phyloP scores from a whole-genome alignment of 2,888 invertebrate species.

The Drosophila helvetica region DNA sequence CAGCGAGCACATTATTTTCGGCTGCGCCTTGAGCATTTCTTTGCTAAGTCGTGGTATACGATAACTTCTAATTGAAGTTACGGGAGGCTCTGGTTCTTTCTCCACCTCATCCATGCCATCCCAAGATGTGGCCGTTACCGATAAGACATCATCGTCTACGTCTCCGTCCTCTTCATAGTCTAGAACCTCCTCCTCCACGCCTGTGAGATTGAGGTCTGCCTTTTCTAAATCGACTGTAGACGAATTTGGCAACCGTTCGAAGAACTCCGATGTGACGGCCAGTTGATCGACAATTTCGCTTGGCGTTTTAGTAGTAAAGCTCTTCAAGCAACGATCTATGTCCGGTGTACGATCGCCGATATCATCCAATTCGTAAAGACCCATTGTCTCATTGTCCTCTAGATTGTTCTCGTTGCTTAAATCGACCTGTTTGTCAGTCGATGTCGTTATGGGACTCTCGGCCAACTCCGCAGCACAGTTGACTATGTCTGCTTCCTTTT shows the following conservation, averaged over 20 bases:
- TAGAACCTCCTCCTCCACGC: slow-evolving; percentile 11
- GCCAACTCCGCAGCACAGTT: background rate
- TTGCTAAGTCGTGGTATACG: background rate
- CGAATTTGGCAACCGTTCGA: slow-evolving; percentile 22
- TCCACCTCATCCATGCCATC: slow-evolving; percentile 35
- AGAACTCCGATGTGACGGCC: slow-evolving; percentile 9
- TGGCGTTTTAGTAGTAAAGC: slow-evolving; percentile 19
- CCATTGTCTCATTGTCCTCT: background rate
- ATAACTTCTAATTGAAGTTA: background rate
- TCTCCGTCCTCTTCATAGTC: slow-evolving; percentile 46
- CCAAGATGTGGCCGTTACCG: slow-evolving; percentile 55
- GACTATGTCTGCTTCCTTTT: background rate
- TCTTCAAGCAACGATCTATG: slow-evolving; percentile 20
- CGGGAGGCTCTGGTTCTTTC: background rate
- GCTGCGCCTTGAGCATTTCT: background rate
- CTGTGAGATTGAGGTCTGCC: slow-evolving; percentile 33
- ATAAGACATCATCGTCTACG: slow-evolving; percentile 49
- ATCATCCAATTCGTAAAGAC: background rate
- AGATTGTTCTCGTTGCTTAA: background rate
- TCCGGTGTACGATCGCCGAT: slow-evolving; percentile 5
- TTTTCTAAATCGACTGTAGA: background rate
- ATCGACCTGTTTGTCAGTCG: background rate
- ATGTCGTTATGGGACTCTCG: background rate
- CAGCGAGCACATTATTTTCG: background rate
- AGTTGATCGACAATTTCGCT: slow-evolving; percentile 31